Evolutionary conservation across 2,888 invertebrate genomes (phyloP).

Genomic region (Luperina testacea): DNA sequence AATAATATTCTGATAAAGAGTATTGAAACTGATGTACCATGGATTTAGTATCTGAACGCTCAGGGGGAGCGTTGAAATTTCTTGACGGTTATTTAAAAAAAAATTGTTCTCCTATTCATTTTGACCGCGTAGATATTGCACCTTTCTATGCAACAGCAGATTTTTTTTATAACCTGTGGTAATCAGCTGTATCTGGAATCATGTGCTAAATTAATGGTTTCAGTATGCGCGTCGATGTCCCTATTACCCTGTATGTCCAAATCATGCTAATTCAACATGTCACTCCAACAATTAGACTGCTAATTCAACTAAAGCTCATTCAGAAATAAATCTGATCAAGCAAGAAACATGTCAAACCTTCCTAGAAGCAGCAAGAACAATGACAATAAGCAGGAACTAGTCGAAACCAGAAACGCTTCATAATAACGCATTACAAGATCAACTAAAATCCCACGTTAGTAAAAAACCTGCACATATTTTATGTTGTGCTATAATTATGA

Average conservation of each 20-base stretch:
- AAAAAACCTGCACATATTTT: conserved; percentile 61
- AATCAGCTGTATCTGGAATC: background rate
- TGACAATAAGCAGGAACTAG: conserved; percentile 65
- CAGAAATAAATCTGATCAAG: conserved; percentile 32
- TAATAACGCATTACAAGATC: conserved; percentile 59
- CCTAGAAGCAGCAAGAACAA: conserved; percentile 51
- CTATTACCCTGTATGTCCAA: background rate
- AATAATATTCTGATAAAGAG: conserved; percentile 16
- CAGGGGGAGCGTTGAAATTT: no score
- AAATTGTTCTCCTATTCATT: background rate
- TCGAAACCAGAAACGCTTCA: conserved; percentile 63
- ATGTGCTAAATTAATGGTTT: background rate
- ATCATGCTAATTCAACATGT: background rate
- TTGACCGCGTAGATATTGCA: background rate
- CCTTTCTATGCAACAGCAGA: no score
- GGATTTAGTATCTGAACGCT: background rate
- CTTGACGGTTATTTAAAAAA: no score
- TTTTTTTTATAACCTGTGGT: background rate
- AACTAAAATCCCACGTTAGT: conserved; percentile 64
- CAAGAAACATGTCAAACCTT: conserved; percentile 50
- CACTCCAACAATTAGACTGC: conserved; percentile 14
- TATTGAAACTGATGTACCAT: background rate
- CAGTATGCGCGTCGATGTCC: background rate
- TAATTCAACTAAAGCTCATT: conserved; percentile 30
- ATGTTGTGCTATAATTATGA: conserved; percentile 56